Conservation (phyloP, 1,140 invertebrate species). For the Orius insidiosus region DNA sequence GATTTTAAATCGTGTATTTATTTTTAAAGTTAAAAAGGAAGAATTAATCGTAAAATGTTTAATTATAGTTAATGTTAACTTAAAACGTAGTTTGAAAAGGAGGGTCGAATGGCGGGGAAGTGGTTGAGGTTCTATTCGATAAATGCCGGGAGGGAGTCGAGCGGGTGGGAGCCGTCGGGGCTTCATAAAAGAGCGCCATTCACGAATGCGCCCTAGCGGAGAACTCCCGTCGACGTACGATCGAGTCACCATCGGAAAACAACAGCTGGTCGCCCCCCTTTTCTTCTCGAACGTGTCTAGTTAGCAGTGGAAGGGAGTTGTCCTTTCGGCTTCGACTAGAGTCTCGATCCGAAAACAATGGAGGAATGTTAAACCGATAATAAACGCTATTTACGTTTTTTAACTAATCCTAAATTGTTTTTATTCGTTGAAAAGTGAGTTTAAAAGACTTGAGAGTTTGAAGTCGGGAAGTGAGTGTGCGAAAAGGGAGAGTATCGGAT, state of each 20-base stretch:
- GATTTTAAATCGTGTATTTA: too few relatives aligned
- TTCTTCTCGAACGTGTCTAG: slow-evolving; percentile 3
- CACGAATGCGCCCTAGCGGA: background rate
- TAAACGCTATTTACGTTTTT: too few relatives aligned
- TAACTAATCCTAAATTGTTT: too few relatives aligned
- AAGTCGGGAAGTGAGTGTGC: background rate
- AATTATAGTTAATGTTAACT: too few relatives aligned
- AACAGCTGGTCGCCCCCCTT: background rate
- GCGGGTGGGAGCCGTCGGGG: background rate
- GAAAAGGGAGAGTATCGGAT: slow-evolving; percentile 4
- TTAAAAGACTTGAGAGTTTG: slow-evolving; percentile 1
- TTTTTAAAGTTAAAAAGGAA: too few relatives aligned
- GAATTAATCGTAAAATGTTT: too few relatives aligned
- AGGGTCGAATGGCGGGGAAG: too few relatives aligned
- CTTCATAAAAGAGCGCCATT: background rate
- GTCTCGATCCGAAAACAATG: slow-evolving; percentile 4
- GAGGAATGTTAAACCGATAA: background rate
- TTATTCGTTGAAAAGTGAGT: background rate
- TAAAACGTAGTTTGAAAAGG: too few relatives aligned
- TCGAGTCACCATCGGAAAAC: background rate
- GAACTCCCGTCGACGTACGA: background rate
- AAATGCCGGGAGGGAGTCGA: background rate
- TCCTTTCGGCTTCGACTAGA: background rate
- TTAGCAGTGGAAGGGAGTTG: slow-evolving; percentile 10
- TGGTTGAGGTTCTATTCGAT: too few relatives aligned